These are phyloP conservation scores for Hepsetus odoe DNA, from an alignment of 2,113 vertebrate species.

Conservation along the genomic window DNA sequence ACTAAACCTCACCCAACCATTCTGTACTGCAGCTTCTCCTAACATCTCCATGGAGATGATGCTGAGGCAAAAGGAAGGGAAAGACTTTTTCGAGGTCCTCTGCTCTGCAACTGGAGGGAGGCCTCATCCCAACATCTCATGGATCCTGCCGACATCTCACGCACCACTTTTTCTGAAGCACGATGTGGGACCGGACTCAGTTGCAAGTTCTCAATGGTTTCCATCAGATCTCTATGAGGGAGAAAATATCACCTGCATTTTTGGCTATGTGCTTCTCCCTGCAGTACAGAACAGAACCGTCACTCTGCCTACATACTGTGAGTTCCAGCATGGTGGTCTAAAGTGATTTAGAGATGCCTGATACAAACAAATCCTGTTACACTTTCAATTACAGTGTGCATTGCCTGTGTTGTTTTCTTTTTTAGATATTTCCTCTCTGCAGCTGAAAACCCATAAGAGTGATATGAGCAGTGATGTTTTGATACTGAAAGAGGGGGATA, in stretches of 20 bases:
- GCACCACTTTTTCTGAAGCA: slow-evolving; percentile 30
- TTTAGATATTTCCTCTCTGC: slow-evolving; percentile 65
- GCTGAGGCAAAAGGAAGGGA: slow-evolving; percentile 57
- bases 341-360: neutral
- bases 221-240: slow-evolving; percentile 57
- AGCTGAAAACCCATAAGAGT: slow-evolving; percentile 29
- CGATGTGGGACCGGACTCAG: slow-evolving; percentile 17
- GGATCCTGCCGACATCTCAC: slow-evolving; percentile 57
- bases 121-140: slow-evolving; percentile 66
- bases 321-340: slow-evolving; percentile 51
- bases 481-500: slow-evolving; percentile 63
- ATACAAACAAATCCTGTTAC: neutral
- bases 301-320: slow-evolving; percentile 67
- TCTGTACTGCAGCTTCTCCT: slow-evolving; percentile 64
- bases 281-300: slow-evolving; percentile 37
- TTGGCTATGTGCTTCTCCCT: slow-evolving; percentile 65
- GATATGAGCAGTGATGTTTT: slow-evolving; percentile 33
- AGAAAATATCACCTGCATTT: slow-evolving; percentile 64
- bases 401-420: slow-evolving; percentile 17
- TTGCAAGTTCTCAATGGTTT: slow-evolving; percentile 53
- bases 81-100: slow-evolving; percentile 66
- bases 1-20: slow-evolving; percentile 16
- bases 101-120: slow-evolving; percentile 71
- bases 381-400: neutral
- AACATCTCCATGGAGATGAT: slow-evolving; percentile 64